These are phyloP conservation scores for Drosophila neonasuta DNA, from an alignment of 2,888 invertebrate species.

Conservation along the genomic window DNA sequence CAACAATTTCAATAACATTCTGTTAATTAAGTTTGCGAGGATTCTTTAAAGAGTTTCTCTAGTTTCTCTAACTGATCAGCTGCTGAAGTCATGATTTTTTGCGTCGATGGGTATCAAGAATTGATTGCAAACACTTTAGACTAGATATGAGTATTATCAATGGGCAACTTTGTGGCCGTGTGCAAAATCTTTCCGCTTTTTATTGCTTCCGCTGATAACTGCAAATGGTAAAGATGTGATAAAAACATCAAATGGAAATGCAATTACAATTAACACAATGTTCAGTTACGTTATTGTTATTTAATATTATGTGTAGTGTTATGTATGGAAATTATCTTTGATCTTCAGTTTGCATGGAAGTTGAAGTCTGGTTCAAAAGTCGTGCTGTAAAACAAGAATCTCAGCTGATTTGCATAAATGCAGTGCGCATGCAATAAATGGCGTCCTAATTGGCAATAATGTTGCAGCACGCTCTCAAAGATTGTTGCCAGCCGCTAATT, in stretches of 20 bases:
- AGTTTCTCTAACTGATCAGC: constrained; percentile 25
- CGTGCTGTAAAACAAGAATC: constrained; percentile 20
- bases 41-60: not conserved
- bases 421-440: constrained; percentile 19
- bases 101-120: constrained; percentile 24
- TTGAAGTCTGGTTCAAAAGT: constrained; percentile 36
- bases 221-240: constrained; percentile 40
- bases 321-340: constrained; percentile 11
- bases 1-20: not conserved
- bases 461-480: too few species aligned
- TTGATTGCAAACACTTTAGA: constrained; percentile 36
- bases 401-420: constrained; percentile 7
- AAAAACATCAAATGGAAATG: constrained; percentile 48
- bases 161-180: constrained; percentile 20
- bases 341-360: constrained; percentile 6
- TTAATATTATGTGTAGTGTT: constrained; percentile 5
- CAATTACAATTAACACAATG: constrained; percentile 8
- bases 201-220: constrained; percentile 47
- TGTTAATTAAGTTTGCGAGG: not conserved
- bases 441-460: constrained; percentile 57
- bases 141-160: not conserved
- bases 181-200: constrained; percentile 31
- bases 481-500: constrained; percentile 40
- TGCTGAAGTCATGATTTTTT: constrained; percentile 12
- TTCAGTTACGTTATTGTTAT: too few species aligned